These are phyloP conservation scores for Sinotaia quadrata DNA, from an alignment of 2,888 invertebrate species.

Conservation along the genomic window DNA sequence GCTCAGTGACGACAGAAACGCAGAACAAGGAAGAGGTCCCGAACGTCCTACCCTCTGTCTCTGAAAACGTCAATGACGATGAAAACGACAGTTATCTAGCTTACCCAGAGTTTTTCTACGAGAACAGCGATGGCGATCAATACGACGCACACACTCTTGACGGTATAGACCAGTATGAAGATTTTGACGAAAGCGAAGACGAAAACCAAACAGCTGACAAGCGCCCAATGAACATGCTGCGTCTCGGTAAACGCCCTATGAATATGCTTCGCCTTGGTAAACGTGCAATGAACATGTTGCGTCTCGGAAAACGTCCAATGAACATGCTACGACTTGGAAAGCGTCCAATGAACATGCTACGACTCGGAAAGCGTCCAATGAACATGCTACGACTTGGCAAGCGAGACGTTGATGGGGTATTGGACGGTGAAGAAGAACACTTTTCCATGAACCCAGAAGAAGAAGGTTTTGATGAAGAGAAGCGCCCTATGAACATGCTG, in stretches of 20 bases:
- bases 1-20: constrained; percentile 7
- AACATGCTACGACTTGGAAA: constrained; percentile 61
- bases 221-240: constrained; percentile 58
- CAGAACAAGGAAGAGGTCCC: background rate
- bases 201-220: constrained; percentile 54
- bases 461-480: constrained; percentile 38
- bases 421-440: constrained; percentile 7
- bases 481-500: constrained; percentile 40
- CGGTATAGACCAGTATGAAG: too few relatives aligned
- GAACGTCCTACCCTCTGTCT: background rate
- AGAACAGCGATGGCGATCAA: background rate
- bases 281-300: constrained; percentile 36
- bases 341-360: constrained; percentile 57
- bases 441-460: constrained; percentile 10
- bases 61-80: background rate
- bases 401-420: constrained; percentile 20
- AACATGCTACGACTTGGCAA: constrained; percentile 60
- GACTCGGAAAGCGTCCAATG: constrained; percentile 56
- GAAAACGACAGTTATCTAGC: background rate
- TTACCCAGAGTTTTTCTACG: background rate
- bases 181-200: background rate
- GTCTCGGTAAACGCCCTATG: constrained; percentile 54
- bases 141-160: too few relatives aligned
- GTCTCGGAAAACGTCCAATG: constrained; percentile 53
- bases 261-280: constrained; percentile 55